Evolutionary conservation across 2,113 vertebrate genomes (phyloP).

Genomic region (Pelodiscus sinensis): DNA sequence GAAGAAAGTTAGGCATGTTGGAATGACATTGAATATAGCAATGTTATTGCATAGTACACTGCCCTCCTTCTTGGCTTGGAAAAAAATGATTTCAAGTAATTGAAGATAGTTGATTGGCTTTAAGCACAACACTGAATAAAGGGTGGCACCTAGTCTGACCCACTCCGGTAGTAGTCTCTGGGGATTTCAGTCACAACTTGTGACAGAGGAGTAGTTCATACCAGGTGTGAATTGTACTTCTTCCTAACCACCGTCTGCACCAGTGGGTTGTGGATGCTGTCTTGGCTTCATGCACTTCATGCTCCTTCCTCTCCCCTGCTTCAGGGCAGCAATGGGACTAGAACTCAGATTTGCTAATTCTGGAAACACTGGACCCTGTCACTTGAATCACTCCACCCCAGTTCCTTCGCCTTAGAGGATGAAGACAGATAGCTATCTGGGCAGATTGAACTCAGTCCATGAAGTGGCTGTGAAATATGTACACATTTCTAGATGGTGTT

Average conservation of each 20-base stretch:
- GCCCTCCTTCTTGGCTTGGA: background rate
- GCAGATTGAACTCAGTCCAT: background rate
- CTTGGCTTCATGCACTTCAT: background rate
- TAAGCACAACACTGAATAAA: background rate
- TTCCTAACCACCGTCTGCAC: background rate
- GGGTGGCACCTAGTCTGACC: background rate
- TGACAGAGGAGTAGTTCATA: background rate
- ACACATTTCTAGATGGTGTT: background rate
- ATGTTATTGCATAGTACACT: background rate
- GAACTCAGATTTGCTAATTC: background rate
- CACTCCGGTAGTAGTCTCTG: background rate
- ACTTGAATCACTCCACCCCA: background rate
- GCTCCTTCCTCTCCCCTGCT: background rate
- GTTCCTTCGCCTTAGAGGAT: background rate
- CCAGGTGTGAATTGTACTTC: background rate
- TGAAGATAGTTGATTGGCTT: background rate
- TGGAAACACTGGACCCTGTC: background rate
- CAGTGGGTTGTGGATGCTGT: background rate
- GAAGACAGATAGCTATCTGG: background rate
- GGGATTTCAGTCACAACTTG: background rate
- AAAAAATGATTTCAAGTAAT: too few species aligned
- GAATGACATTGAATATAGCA: background rate
- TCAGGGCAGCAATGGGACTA: background rate
- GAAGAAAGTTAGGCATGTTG: background rate
- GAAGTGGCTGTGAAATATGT: background rate